Percentiles rank a stretch among this genome's conserved stretches.
These are phyloP conservation scores for Mormyrus lacerda DNA, from an alignment of 2,113 vertebrate genomes.

Conservation along the genomic window DNA sequence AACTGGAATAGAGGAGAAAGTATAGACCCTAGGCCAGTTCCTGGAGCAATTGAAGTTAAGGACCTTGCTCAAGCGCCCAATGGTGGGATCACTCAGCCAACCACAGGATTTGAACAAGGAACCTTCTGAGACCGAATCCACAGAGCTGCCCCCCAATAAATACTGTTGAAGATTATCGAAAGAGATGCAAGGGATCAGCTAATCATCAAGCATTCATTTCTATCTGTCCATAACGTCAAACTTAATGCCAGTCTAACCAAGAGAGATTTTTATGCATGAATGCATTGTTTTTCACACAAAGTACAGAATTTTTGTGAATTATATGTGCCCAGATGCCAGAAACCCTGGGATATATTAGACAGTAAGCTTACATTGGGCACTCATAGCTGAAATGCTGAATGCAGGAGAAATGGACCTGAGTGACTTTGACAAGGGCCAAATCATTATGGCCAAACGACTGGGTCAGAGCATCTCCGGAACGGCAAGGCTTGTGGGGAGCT, in stretches of 20 bases:
- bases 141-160: not conserved
- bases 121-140: not conserved
- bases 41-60: not conserved
- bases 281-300: not conserved
- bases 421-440: not conserved
- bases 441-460: not conserved
- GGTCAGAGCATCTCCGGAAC: not conserved
- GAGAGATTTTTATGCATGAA: not conserved
- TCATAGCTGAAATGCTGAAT: not conserved
- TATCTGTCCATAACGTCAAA: not conserved
- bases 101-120: not conserved
- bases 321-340: not conserved
- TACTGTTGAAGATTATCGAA: not conserved
- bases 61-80: not conserved
- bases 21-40: too few relatives aligned
- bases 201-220: not conserved
- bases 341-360: not conserved
- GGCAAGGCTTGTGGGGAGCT: not conserved
- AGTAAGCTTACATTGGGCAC: not conserved
- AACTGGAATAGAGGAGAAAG: too few relatives aligned
- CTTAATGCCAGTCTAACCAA: not conserved
- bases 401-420: not conserved
- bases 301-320: not conserved
- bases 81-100: not conserved
- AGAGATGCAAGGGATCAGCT: not conserved